Conservation (phyloP, 2,797 vertebrate genomes). For the Chromis chromis region DNA sequence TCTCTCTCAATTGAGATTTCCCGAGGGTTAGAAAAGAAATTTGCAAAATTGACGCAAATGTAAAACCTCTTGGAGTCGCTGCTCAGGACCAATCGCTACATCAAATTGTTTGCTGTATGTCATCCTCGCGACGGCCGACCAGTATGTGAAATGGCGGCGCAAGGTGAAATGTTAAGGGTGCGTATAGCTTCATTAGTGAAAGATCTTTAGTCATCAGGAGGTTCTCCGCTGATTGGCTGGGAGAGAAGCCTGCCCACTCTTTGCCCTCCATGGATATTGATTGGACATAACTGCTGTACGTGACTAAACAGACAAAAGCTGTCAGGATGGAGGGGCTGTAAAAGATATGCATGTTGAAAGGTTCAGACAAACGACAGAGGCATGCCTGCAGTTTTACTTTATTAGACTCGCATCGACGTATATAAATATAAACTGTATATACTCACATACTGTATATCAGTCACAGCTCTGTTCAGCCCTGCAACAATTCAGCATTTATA, state of each 20-base stretch:
- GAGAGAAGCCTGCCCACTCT: slow-evolving; percentile 8
- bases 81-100: background rate
- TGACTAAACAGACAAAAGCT: slow-evolving; percentile 38
- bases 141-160: slow-evolving; percentile 3
- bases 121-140: slow-evolving; percentile 7
- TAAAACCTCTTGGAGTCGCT: slow-evolving; percentile 18
- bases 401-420: background rate
- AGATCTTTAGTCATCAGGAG: slow-evolving; percentile 37
- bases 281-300: slow-evolving; percentile 27
- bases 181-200: slow-evolving; percentile 40
- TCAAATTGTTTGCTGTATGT: slow-evolving; percentile 15
- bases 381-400: background rate
- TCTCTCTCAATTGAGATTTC: slow-evolving; percentile 7
- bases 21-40: background rate
- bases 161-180: slow-evolving; percentile 30
- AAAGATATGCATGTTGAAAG: background rate
- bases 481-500: background rate
- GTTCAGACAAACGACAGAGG: background rate
- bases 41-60: slow-evolving; percentile 11
- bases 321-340: slow-evolving; percentile 19
- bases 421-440: too few species aligned
- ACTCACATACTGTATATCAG: background rate
- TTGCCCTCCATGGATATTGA: slow-evolving; percentile 49
- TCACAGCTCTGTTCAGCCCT: background rate
- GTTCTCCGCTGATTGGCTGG: slow-evolving; percentile 34